Base-by-base conservation (phyloP, 2,113 vertebrate species). In the Phylloscopus trochilus region DNA sequence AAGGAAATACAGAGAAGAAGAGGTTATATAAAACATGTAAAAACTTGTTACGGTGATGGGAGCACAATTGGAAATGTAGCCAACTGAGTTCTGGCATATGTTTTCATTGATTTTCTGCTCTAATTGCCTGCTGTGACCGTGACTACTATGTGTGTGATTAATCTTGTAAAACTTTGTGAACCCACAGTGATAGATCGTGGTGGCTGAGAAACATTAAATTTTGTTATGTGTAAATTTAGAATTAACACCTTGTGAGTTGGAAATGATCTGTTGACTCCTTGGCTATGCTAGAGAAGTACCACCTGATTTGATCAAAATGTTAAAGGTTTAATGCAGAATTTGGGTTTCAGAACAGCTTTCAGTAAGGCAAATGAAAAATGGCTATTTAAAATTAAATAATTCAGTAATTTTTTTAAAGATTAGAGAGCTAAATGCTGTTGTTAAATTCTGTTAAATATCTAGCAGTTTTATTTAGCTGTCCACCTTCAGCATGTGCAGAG, bases 61-160 rank as follows among this genome's bases (percentile, higher is more conserved):
- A 91, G 75, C 62, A 60, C 44, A 35, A 35, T 73, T 88, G 51
- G 73, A 95, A 88, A 79, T 79, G 49, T 27, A 77, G 72, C 58
- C 89, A 86, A 6, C 83, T 77, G 87, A 85, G 56, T 83, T 91
- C 59, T 95, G 90, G 72, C 87, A 33, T 94, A 80, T 58, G 87
- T 95, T 95, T 96, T 92, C 75, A 62, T 81, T 93, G 91, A 93
- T 95, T 92, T 97, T 96, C 83, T 97, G 95, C 95, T 97, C 95
- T 94, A 90, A 68, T 97, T 96, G 60, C 87, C 83, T 77, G 28
- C 91, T 95, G 41, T 74, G 92, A 52, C 39, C 0, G 0, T 78
- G 91, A 63, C 73, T 83, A 35, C 87, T 91, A 27, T 1, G 0
- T 91, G 58, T 84, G 75, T 15, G 21, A 44, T 91, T 62, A 84